Percentiles rank a stretch among this genome's conserved stretches.
Evolutionary conservation across 2,797 vertebrate species (phyloP).

Genomic region (Sorex maritimensis): DNA sequence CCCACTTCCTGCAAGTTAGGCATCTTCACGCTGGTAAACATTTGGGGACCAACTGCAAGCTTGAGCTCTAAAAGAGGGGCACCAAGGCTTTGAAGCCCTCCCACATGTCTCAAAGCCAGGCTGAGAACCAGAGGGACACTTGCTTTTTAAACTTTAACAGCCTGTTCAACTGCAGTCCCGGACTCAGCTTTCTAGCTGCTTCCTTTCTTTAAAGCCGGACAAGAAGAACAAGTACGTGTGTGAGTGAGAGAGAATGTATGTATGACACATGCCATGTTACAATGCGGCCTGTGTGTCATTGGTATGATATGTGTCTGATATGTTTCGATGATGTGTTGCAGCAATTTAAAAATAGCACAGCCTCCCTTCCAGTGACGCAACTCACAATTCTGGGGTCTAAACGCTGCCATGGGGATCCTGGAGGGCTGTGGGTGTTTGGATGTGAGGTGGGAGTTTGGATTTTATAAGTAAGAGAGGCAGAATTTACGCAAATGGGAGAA

Average conservation of each 20-base stretch:
- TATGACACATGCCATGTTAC: slow-evolving; percentile 83
- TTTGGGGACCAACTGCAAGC: slow-evolving; percentile 91
- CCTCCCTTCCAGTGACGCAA: slow-evolving; percentile 72
- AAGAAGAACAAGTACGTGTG: slow-evolving; percentile 78
- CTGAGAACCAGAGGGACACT: slow-evolving; percentile 85
- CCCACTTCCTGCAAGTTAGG: slow-evolving; percentile 91
- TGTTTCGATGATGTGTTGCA: slow-evolving; percentile 75
- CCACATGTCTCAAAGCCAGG: slow-evolving; percentile 88
- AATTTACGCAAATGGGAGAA: slow-evolving; percentile 75
- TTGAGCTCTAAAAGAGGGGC: slow-evolving; percentile 86
- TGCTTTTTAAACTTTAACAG: slow-evolving; percentile 85
- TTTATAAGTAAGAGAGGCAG: slow-evolving; percentile 85
- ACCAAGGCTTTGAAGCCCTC: slow-evolving; percentile 87
- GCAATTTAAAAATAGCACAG: slow-evolving; percentile 83
- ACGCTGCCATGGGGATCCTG: slow-evolving; percentile 55
- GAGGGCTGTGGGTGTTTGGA: slow-evolving; percentile 77
- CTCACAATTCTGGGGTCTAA: slow-evolving; percentile 38
- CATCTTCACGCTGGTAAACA: slow-evolving; percentile 92
- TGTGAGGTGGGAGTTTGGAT: slow-evolving; percentile 81
- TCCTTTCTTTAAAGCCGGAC: slow-evolving; percentile 78
- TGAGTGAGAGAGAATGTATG: slow-evolving; percentile 83
- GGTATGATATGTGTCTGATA: slow-evolving; percentile 81
- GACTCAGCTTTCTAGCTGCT: slow-evolving; percentile 68
- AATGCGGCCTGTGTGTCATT: slow-evolving; percentile 80
- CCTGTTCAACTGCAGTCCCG: slow-evolving; percentile 78